Evolutionary conservation across 2,888 invertebrate genomes (phyloP).

Genomic region (Hanleya hanleyi): DNA sequence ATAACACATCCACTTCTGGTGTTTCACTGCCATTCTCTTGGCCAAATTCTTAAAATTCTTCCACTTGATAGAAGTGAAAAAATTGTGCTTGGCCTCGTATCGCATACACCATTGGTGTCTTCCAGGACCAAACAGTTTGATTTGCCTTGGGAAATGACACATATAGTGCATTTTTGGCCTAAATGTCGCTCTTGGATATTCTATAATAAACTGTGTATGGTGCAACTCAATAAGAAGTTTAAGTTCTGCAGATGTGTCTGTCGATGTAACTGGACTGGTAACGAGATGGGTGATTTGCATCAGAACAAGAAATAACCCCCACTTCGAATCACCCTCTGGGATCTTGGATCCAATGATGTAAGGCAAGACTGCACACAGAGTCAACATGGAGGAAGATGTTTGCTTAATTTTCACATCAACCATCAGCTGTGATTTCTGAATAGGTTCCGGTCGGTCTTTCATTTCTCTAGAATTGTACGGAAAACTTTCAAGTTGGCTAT

Average conservation of each 20-base stretch:
- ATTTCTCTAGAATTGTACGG: background rate
- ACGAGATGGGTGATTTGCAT: background rate
- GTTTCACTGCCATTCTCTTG: constrained; percentile 16
- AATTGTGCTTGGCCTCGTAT: constrained; percentile 33
- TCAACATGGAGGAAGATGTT: background rate
- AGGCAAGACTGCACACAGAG: background rate
- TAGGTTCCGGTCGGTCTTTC: background rate
- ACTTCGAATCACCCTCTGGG: background rate
- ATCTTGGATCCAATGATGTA: background rate
- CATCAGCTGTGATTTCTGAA: background rate
- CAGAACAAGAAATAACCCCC: background rate
- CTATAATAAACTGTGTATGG: background rate
- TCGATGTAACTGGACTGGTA: background rate
- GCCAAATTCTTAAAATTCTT: constrained; percentile 28
- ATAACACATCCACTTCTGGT: constrained; percentile 14
- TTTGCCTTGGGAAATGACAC: constrained; percentile 31
- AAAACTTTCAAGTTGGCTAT: constrained; percentile 9
- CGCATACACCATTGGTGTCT: constrained; percentile 32
- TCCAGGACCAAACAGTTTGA: constrained; percentile 24
- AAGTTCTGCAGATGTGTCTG: background rate
- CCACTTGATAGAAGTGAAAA: constrained; percentile 20
- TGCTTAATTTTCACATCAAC: background rate
- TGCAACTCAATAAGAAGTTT: background rate
- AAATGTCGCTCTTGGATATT: constrained; percentile 26
- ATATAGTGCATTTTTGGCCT: constrained; percentile 31